These are phyloP conservation scores for Stomorhina lunata DNA, from an alignment of 2,888 invertebrate species.

Conservation along the genomic window DNA sequence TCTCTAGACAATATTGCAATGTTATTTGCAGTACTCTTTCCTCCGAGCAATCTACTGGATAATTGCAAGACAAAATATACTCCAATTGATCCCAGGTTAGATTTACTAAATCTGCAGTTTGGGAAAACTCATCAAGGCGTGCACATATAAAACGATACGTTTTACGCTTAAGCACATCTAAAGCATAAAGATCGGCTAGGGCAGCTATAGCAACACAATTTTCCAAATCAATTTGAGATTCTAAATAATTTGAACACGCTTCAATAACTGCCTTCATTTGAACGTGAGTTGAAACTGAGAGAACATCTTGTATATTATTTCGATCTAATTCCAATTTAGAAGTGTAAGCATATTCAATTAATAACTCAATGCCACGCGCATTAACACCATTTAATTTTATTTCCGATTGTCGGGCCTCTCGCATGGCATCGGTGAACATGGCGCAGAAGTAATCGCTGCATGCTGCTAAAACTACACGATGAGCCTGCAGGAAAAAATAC, in stretches of 20 bases:
- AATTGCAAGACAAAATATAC: constrained; percentile 83
- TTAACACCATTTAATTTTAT: constrained; percentile 85
- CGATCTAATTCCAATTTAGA: constrained; percentile 81
- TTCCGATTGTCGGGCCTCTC: constrained; percentile 84
- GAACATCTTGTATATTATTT: constrained; percentile 85
- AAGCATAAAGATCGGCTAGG: constrained; percentile 85
- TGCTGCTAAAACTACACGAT: constrained; percentile 86
- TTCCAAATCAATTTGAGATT: constrained; percentile 85
- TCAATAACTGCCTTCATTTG: constrained; percentile 84
- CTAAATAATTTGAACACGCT: constrained; percentile 84
- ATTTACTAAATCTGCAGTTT: constrained; percentile 83
- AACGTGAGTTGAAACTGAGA: constrained; percentile 86
- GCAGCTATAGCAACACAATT: constrained; percentile 87
- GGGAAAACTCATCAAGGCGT: constrained; percentile 83
- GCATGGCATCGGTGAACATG: constrained; percentile 87
- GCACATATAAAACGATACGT: constrained; percentile 85
- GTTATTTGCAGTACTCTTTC: constrained; percentile 82
- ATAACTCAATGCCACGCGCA: constrained; percentile 83
- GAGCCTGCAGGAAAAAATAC: constrained; percentile 80
- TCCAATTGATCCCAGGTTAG: constrained; percentile 83
- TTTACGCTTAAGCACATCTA: constrained; percentile 82
- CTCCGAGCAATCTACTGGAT: constrained; percentile 86
- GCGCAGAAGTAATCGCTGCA: constrained; percentile 88
- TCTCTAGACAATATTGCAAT: constrained; percentile 81
- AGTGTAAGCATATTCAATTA: constrained; percentile 87